phyloP scores from a whole-genome alignment of 2,888 invertebrate genomes.

The Pristionchus fissidentatus region DNA sequence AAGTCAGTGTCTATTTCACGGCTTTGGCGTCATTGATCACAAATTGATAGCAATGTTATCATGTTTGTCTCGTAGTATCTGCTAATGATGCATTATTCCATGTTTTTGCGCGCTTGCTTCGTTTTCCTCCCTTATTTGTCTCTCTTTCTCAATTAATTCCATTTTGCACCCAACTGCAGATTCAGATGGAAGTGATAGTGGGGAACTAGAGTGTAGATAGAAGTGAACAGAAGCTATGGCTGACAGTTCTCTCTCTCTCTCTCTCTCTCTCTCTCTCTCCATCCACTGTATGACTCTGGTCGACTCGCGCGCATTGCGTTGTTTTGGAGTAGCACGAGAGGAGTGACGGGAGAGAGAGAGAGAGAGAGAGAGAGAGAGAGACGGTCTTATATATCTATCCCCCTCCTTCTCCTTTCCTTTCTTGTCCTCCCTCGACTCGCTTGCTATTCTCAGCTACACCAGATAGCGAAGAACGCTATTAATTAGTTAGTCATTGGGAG shows the following conservation, averaged over 20 bases:
- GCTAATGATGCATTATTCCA: neutral
- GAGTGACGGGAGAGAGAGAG: neutral
- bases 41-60: too few relatives aligned
- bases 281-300: conserved; percentile 14
- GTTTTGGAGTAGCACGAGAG: conserved; percentile 4
- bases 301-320: neutral
- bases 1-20: too few relatives aligned
- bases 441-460: too few relatives aligned
- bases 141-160: neutral
- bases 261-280: too few relatives aligned
- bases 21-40: too few relatives aligned
- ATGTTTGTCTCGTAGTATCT: too few relatives aligned
- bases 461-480: too few relatives aligned
- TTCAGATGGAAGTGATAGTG: too few relatives aligned
- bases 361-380: neutral
- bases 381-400: conserved; percentile 24
- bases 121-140: neutral
- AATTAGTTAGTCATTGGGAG: too few relatives aligned
- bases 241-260: too few relatives aligned
- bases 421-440: neutral
- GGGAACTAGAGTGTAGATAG: neutral
- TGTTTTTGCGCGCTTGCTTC: neutral
- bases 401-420: neutral
- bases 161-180: neutral
- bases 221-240: neutral